These are phyloP conservation scores for Nasua narica DNA, from an alignment of 2,797 vertebrate species.

Conservation along the genomic window DNA sequence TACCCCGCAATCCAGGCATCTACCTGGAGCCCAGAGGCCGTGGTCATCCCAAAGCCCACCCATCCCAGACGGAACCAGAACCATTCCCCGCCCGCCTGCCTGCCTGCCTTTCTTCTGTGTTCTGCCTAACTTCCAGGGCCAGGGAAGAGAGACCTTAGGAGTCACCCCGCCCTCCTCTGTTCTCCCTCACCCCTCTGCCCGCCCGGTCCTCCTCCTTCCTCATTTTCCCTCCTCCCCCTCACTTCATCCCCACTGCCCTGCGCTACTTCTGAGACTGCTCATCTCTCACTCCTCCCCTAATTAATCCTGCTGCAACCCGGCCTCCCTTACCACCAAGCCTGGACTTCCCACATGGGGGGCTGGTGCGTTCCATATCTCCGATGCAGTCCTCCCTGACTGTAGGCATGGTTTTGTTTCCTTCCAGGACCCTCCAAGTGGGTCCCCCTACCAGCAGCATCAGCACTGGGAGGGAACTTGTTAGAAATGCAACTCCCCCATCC, in stretches of 20 bases:
- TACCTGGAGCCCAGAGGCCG: too few relatives aligned
- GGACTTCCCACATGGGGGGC: neutral
- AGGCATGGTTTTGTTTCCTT: neutral
- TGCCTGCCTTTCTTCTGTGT: neutral
- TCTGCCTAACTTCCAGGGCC: too few relatives aligned
- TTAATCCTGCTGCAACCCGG: neutral
- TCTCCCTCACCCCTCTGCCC: neutral
- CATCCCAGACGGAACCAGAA: too few relatives aligned
- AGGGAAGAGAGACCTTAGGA: too few relatives aligned
- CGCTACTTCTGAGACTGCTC: neutral
- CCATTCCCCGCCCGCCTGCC: neutral
- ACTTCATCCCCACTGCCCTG: neutral
- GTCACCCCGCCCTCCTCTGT: neutral
- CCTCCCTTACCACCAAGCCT: neutral
- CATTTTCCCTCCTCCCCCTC: neutral
- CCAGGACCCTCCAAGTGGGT: neutral
- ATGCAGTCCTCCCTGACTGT: accelerated
- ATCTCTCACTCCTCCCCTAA: neutral
- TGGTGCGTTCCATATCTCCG: too few relatives aligned
- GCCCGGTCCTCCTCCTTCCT: too few relatives aligned
- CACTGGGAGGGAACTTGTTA: neutral
- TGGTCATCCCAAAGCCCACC: too few relatives aligned
- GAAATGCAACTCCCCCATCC: neutral
- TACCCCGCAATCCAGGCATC: neutral
- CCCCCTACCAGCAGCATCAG: too few relatives aligned